Percentiles rank a stretch among this genome's conserved stretches.
phyloP scores from a whole-genome alignment of 2,888 invertebrate genomes.

The Drosophila paramelanica region DNA sequence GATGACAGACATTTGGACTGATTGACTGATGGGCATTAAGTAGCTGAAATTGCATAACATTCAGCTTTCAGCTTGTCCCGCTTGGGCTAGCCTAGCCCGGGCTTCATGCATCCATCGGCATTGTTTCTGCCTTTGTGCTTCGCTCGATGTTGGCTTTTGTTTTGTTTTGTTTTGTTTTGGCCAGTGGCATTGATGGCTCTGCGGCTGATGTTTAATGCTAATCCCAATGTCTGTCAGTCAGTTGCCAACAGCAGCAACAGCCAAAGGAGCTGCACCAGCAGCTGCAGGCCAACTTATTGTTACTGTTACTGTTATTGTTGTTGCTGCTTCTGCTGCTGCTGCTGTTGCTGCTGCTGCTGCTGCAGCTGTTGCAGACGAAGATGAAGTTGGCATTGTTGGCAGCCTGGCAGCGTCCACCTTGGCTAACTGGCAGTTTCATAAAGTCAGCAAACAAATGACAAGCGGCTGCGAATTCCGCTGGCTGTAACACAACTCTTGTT shows the following conservation, averaged over 20 bases:
- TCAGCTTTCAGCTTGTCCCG: slow-evolving; percentile 1
- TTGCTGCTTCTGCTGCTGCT: no score
- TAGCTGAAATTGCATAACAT: slow-evolving; percentile 78
- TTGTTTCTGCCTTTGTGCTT: slow-evolving; percentile 18
- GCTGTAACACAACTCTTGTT: neutral
- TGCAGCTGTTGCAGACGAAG: slow-evolving; percentile 57
- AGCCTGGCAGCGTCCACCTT: slow-evolving; percentile 23
- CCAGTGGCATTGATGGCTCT: slow-evolving; percentile 51
- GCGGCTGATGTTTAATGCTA: slow-evolving; percentile 73
- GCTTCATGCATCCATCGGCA: slow-evolving; percentile 26
- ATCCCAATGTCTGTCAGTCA: slow-evolving; percentile 73
- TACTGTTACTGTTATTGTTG: slow-evolving; percentile 51
- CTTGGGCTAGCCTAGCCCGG: neutral
- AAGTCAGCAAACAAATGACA: slow-evolving; percentile 78
- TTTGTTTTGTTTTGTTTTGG: slow-evolving; percentile 42
- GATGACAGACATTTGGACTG: slow-evolving; percentile 76
- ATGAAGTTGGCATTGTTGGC: slow-evolving; percentile 71
- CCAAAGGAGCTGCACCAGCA: slow-evolving; percentile 7
- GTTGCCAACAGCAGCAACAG: slow-evolving; percentile 41
- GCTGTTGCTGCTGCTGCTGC: slow-evolving; percentile 13
- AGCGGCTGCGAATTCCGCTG: slow-evolving; percentile 45
- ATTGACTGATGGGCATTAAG: slow-evolving; percentile 80
- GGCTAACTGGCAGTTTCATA: slow-evolving; percentile 56
- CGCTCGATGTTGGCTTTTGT: slow-evolving; percentile 27
- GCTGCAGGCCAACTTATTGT: slow-evolving; percentile 55